phyloP scores from a whole-genome alignment of 1,140 invertebrate species.

The Pygmarrhopalites habei region DNA sequence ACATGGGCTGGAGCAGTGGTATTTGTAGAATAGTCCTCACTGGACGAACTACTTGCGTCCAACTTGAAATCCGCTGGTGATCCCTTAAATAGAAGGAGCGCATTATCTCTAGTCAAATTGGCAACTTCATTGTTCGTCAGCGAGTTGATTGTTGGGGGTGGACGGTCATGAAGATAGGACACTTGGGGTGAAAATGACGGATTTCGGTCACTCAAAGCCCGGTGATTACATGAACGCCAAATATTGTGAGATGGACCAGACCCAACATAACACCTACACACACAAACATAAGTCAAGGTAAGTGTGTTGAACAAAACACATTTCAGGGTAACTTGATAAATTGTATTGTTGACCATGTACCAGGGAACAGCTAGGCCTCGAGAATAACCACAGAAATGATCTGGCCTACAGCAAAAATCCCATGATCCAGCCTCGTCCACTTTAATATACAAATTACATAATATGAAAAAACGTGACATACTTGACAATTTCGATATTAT shows the following conservation, averaged over 20 bases:
- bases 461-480: slow-evolving; percentile 20
- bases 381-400: slow-evolving; percentile 36
- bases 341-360: slow-evolving; percentile 7
- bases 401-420: slow-evolving; percentile 31
- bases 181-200: slow-evolving; percentile 10
- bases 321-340: neutral
- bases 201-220: slow-evolving; percentile 1
- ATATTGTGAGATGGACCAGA: slow-evolving; percentile 31
- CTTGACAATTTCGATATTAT: too few species aligned
- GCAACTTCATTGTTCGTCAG: slow-evolving; percentile 29
- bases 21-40: neutral
- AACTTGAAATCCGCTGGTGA: slow-evolving; percentile 16
- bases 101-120: slow-evolving; percentile 35
- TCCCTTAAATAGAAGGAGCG: slow-evolving; percentile 25
- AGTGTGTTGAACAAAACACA: neutral
- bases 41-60: neutral
- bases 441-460: too few species aligned
- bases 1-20: slow-evolving; percentile 1
- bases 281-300: neutral
- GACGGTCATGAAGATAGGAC: slow-evolving; percentile 33
- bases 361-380: slow-evolving; percentile 33
- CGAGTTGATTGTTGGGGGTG: slow-evolving; percentile 29
- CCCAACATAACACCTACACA: slow-evolving; percentile 36
- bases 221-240: slow-evolving; percentile 34
- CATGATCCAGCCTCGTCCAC: slow-evolving; percentile 27